These are phyloP conservation scores for Trissolcus basalis DNA, from an alignment of 1,140 invertebrate species.

Conservation along the genomic window DNA sequence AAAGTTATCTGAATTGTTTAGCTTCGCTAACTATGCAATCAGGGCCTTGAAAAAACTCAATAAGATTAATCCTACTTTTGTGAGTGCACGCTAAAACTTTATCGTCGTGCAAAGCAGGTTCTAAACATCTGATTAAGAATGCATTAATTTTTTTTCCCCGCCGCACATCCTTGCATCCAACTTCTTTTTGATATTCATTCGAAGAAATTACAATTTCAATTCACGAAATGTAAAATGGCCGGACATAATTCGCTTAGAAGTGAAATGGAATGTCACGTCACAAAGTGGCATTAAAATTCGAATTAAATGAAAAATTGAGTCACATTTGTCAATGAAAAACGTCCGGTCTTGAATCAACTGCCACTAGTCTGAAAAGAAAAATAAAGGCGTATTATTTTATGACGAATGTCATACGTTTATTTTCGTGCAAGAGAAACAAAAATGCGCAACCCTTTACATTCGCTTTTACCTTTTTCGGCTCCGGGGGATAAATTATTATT, in stretches of 20 bases:
- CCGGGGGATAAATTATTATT: conserved; percentile 42
- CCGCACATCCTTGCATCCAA: too few species aligned
- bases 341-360: conserved; percentile 26
- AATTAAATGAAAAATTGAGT: conserved; percentile 49
- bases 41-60: conserved; percentile 20
- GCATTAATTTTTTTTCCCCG: too few species aligned
- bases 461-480: conserved; percentile 13
- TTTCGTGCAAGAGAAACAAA: conserved; percentile 10
- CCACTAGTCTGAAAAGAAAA: conserved; percentile 30
- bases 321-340: conserved; percentile 52
- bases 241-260: conserved; percentile 41
- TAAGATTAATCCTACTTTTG: conserved; percentile 22
- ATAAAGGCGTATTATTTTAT: conserved; percentile 40
- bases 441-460: conserved; percentile 9
- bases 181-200: conserved; percentile 6
- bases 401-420: conserved; percentile 37
- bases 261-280: conserved; percentile 39
- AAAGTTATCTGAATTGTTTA: conserved; percentile 23
- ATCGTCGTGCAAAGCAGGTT: too few species aligned
- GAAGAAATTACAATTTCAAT: conserved; percentile 39
- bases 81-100: conserved; percentile 15
- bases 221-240: conserved; percentile 34
- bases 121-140: too few species aligned
- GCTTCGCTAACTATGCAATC: conserved; percentile 22
- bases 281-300: conserved; percentile 44